phyloP scores from a whole-genome alignment of 2,113 vertebrate genomes.

The Saguinus imperator region DNA sequence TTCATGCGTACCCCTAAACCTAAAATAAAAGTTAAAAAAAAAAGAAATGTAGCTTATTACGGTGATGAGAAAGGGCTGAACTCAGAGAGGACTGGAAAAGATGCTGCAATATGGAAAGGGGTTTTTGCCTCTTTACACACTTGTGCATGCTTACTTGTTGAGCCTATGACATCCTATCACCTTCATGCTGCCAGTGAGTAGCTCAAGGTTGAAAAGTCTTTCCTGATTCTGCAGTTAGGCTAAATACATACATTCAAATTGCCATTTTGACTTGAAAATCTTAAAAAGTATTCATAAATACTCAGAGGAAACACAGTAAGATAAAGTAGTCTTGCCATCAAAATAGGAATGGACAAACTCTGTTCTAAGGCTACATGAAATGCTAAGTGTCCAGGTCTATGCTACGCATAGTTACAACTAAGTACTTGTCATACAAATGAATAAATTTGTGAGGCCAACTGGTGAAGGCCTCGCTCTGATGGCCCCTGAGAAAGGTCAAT shows the following conservation, averaged over 20 bases:
- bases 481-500: neutral
- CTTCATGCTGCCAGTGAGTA: neutral
- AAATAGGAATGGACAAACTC: neutral
- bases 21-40: no score
- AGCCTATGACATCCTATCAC: neutral
- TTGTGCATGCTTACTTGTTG: neutral
- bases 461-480: neutral
- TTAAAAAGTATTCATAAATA: constrained; percentile 9
- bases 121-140: neutral
- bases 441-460: neutral
- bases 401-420: neutral
- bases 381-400: neutral
- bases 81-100: neutral
- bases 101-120: neutral
- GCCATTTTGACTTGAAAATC: neutral
- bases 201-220: neutral
- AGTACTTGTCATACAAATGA: neutral
- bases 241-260: neutral
- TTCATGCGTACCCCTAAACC: no score
- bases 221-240: neutral
- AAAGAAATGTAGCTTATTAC: neutral
- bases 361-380: neutral
- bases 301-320: neutral
- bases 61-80: neutral
- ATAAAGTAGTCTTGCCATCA: neutral